Evolutionary conservation across 2,113 vertebrate species (phyloP).

Genomic region (Oryzias woworae): DNA sequence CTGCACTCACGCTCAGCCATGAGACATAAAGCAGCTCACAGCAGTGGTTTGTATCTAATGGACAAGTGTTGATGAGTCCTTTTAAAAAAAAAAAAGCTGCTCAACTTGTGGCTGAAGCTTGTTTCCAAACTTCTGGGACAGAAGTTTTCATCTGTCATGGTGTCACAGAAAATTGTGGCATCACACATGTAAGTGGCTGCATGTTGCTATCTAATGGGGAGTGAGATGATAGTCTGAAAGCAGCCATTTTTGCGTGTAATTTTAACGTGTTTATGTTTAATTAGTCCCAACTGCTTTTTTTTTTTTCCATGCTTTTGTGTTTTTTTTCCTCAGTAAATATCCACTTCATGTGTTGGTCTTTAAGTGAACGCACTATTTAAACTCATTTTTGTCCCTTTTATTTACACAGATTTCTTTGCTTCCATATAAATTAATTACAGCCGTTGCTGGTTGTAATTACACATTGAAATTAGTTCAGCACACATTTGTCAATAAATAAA

Average conservation of each 20-base stretch:
- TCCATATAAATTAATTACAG: neutral
- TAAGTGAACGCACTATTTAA: conserved; percentile 27
- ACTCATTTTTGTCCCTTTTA: neutral
- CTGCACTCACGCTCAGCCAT: conserved; percentile 39
- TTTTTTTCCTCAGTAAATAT: conserved; percentile 26
- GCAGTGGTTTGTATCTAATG: conserved; percentile 53
- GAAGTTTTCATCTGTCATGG: conserved; percentile 49
- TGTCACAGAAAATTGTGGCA: conserved; percentile 24
- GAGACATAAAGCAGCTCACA: conserved; percentile 39
- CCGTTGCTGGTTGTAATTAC: neutral
- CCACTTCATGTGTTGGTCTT: conserved; percentile 23
- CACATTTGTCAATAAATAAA: neutral
- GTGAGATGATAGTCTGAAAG: conserved; percentile 40
- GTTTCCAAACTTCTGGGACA: conserved; percentile 41
- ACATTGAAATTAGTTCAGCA: neutral
- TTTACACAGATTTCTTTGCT: neutral
- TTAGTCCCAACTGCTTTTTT: conserved; percentile 11
- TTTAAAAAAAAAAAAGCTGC: conserved; percentile 31
- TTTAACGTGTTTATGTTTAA: conserved; percentile 15
- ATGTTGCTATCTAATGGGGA: conserved; percentile 51
- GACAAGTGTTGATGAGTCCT: conserved; percentile 49
- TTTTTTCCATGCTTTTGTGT: neutral
- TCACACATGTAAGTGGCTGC: conserved; percentile 39
- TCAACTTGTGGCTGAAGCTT: conserved; percentile 40
- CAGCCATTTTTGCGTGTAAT: conserved; percentile 26